Base-by-base conservation (phyloP, 2,113 vertebrate species). In the Neolamprologus longior region DNA sequence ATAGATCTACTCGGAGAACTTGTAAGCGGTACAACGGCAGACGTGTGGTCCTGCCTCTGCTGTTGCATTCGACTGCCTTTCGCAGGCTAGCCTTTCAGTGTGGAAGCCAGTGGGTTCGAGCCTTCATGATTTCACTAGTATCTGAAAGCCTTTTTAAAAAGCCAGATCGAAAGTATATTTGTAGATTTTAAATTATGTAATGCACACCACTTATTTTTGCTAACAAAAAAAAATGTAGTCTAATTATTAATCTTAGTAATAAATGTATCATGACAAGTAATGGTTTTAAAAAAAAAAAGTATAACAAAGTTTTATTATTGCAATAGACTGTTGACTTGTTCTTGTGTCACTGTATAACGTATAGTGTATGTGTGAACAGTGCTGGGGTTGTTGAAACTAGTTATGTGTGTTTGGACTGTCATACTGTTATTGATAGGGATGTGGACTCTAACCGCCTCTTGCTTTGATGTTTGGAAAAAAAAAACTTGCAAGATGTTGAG, bases 121-220 rank as follows among this genome's bases (percentile, higher is more conserved):
- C 94, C 93, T 92, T 89, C 80, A 37, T 58, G 66, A 90, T 87
- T 91, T 95, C 94, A 91, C 91, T 89, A 17, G 88, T 91, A 91
- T 95, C 92, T 87, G 80, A 90, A 94, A 97, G 97, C 93, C 94
- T 97, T 98, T 98, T 97, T 97, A 97, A 97, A 97, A 94, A 95
- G 96, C 92, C 91, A 97, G 97, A 97, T 94, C 88, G 93, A 96
- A 96, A 97, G 94, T 96, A 96, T 98, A 97, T 97, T 97, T 98
- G 97, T 97, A 98, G 95, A 97, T 97, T 97, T 97, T 93, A 96
- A 95, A 95, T 91, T 92, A 97, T 96, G 96, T 97, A 93, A 95
- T 96, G 96, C 96, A 94, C 96, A 97, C 95, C 95, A 95, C 95
- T 96, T 96, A 96, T 96, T 96, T 96, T 96, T 97, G 95, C 94